phyloP scores from a whole-genome alignment of 2,888 invertebrate genomes.

The Lithophane semibrunnea region DNA sequence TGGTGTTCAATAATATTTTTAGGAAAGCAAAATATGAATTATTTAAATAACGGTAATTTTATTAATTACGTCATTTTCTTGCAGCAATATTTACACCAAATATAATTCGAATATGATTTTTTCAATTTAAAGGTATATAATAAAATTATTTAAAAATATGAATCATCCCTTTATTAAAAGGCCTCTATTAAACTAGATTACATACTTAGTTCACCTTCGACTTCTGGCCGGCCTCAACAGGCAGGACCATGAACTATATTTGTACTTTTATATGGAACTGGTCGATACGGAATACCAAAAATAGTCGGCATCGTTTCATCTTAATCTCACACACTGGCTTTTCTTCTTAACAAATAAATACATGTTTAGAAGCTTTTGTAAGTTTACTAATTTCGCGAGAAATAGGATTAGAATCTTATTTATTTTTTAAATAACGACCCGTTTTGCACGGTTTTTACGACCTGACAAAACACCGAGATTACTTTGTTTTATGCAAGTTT shows the following conservation, averaged over 20 bases:
- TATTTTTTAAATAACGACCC: background rate
- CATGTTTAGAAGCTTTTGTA: background rate
- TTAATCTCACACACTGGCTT: background rate
- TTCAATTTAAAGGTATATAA: too few species aligned
- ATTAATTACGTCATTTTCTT: too few species aligned
- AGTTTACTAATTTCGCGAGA: background rate
- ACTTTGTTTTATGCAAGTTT: background rate
- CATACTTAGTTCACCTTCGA: conserved; percentile 19
- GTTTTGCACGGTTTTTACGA: background rate
- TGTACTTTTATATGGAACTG: conserved; percentile 15
- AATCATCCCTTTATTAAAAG: background rate
- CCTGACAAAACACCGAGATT: background rate
- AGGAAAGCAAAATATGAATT: background rate
- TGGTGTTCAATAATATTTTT: background rate
- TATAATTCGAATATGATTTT: too few species aligned
- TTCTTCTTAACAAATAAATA: background rate
- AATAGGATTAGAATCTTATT: background rate
- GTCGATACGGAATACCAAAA: conserved; percentile 15
- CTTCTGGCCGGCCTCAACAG: conserved; percentile 1
- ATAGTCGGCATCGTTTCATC: background rate
- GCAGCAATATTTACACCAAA: too few species aligned
- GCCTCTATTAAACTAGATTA: background rate
- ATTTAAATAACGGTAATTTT: background rate
- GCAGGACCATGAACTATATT: conserved; percentile 29
- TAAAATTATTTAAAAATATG: background rate